Evolutionary conservation across 2,888 invertebrate genomes (phyloP).

Genomic region (Drosophila mulleri): DNA sequence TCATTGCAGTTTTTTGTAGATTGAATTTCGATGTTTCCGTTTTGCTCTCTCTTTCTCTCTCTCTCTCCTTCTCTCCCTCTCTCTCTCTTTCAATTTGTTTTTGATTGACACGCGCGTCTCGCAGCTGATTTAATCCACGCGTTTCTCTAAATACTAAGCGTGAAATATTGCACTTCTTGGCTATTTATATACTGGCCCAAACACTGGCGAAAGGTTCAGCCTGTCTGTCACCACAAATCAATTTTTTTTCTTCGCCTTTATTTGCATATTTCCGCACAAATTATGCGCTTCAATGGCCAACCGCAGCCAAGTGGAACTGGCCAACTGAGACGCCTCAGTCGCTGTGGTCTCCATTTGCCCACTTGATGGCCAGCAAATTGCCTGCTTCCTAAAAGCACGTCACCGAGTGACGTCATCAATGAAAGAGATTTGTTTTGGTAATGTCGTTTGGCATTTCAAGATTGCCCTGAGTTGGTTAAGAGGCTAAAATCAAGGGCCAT

Average conservation of each 20-base stretch:
- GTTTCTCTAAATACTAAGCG: constrained; percentile 72
- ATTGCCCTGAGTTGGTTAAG: not conserved
- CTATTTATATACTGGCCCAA: constrained; percentile 73
- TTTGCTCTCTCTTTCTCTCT: not conserved
- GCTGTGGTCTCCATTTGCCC: constrained; percentile 52
- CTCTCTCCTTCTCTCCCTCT: not conserved
- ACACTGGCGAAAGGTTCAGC: constrained; percentile 37
- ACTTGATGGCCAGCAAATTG: constrained; percentile 42
- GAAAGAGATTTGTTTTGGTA: not conserved
- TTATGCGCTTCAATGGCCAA: constrained; percentile 73
- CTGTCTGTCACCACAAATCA: constrained; percentile 32
- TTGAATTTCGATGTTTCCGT: constrained; percentile 37
- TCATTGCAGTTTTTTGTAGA: constrained; percentile 49
- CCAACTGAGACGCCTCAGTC: constrained; percentile 32
- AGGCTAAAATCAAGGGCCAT: not conserved
- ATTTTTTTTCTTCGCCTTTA: constrained; percentile 9
- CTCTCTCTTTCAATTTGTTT: not conserved
- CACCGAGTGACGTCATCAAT: constrained; percentile 45
- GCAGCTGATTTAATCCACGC: constrained; percentile 40
- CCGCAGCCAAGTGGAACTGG: constrained; percentile 64
- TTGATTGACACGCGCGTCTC: constrained; percentile 11
- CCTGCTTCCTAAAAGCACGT: constrained; percentile 46
- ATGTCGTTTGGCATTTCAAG: not conserved
- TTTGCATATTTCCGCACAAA: constrained; percentile 76
- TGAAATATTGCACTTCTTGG: constrained; percentile 75